Conservation (phyloP, 2,797 vertebrate genomes). For the Muraenolepis orangiensis region DNA sequence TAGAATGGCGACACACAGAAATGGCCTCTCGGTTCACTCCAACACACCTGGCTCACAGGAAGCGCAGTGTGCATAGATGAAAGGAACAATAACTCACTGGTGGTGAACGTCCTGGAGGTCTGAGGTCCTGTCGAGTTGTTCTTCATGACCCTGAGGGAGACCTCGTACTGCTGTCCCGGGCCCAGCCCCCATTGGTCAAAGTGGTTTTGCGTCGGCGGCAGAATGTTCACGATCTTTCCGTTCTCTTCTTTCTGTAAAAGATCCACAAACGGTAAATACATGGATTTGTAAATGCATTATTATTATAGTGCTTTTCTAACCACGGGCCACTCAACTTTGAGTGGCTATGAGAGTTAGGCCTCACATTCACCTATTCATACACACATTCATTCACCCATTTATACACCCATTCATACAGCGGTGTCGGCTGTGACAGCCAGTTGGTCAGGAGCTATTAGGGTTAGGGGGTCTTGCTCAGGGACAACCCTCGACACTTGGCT, state of each 20-base stretch:
- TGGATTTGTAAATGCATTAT: no score
- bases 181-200: constrained; percentile 86
- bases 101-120: constrained; percentile 76
- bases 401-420: no score
- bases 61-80: neutral
- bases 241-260: constrained; percentile 87
- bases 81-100: constrained; percentile 79
- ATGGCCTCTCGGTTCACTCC: neutral
- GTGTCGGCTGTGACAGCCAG: no score
- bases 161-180: constrained; percentile 91
- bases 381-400: no score
- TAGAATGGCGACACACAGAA: constrained; percentile 3
- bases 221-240: constrained; percentile 79
- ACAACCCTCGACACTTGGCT: no score
- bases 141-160: constrained; percentile 85
- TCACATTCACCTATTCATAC: no score
- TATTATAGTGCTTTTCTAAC: no score
- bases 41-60: neutral
- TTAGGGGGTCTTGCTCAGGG: no score
- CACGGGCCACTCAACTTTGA: no score
- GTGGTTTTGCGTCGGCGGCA: constrained; percentile 78
- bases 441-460: no score
- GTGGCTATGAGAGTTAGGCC: no score
- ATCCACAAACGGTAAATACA: neutral
- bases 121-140: constrained; percentile 87